phyloP scores from a whole-genome alignment of 2,113 vertebrate genomes.

The Oreocharis arfaki region DNA sequence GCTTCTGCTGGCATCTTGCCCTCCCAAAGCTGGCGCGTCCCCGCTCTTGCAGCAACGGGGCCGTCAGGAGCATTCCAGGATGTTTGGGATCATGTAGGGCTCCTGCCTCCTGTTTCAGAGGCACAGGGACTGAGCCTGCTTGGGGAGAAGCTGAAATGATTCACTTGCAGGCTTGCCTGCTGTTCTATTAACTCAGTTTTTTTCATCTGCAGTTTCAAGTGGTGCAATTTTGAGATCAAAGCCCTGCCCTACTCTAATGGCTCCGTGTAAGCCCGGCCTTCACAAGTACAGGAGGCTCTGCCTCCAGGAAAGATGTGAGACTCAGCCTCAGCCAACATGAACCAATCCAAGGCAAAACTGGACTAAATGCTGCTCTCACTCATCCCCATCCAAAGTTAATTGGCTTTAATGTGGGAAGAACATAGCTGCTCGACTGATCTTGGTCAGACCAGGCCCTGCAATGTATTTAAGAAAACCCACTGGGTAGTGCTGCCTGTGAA shows the following conservation, averaged over 20 bases:
- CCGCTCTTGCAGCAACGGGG: rapidly evolving
- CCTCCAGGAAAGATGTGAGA: background rate
- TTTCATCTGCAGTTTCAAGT: background rate
- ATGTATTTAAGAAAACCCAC: background rate
- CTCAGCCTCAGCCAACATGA: background rate
- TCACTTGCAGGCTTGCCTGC: background rate
- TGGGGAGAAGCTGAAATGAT: background rate
- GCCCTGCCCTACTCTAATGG: background rate
- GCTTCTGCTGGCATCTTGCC: background rate
- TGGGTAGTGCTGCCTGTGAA: background rate
- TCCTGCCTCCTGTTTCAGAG: background rate
- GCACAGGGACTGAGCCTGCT: background rate
- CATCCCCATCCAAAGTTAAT: background rate
- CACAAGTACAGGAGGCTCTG: background rate
- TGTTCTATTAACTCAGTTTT: background rate
- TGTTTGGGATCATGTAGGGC: rapidly evolving
- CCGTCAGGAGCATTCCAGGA: background rate
- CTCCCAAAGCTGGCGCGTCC: rapidly evolving
- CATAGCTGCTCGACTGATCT: background rate
- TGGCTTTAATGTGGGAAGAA: conserved; percentile 31
- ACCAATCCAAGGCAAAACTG: background rate
- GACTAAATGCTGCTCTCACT: background rate
- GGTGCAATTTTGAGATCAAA: conserved; percentile 45
- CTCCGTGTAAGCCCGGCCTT: background rate
- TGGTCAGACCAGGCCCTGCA: background rate